Conservation (phyloP, 2,113 vertebrate genomes). For the Phyllostomus hastatus region DNA sequence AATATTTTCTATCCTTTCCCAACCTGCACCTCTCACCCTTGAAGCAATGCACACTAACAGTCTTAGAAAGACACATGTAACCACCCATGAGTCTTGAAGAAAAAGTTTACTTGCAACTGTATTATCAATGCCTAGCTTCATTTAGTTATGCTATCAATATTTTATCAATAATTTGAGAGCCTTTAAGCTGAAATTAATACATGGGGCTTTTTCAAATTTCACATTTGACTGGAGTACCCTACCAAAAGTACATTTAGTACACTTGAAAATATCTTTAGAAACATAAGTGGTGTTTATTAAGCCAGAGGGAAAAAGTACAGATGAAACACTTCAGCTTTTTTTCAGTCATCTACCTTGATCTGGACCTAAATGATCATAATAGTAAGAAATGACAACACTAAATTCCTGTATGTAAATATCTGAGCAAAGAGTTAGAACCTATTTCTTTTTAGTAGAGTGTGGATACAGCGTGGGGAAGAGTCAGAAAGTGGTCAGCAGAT, state of each 20-base stretch:
- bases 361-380: slow-evolving; percentile 18
- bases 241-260: background rate
- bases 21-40: background rate
- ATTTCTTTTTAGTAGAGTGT: background rate
- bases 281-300: background rate
- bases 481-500: background rate
- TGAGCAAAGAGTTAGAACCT: background rate
- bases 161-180: slow-evolving; percentile 30
- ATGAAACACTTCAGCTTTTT: background rate
- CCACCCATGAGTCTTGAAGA: background rate
- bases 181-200: background rate
- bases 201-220: slow-evolving; percentile 1
- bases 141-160: background rate
- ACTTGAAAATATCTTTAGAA: slow-evolving; percentile 8
- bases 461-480: background rate
- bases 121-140: background rate
- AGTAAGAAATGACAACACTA: background rate
- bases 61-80: background rate
- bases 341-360: background rate
- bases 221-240: background rate
- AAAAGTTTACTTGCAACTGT: background rate
- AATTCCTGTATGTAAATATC: background rate
- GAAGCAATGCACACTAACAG: background rate
- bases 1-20: background rate
- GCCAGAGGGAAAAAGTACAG: background rate